Evolutionary conservation across 35 echinoderm and acorn worm species (phyloP), one percentile per base, ranked within the genome.

Genomic region (Lytechinus variegatus): DNA sequence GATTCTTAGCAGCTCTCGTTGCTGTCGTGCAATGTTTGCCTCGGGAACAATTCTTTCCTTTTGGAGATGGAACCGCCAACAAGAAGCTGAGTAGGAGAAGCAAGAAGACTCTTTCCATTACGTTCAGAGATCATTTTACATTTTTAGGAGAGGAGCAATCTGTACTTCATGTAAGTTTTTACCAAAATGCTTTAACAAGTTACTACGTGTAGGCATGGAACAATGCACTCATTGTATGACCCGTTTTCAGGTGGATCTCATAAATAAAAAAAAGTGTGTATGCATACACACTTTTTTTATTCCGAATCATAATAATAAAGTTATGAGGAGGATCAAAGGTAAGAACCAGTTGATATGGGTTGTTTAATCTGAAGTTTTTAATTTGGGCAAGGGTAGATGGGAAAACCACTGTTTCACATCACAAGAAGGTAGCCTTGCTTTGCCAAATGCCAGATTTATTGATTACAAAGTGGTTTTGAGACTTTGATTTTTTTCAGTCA

Each of bases 81-180:
- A 89, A 89, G 27, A 89, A 89, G 52, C 87, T 89, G 87, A 33
- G 13, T 29, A 33, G 87, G 52, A 53, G 87, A 10, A 89, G 52
- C 87, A 89, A 53, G 87, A 33, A 44, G 87, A 27, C 87, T 21
- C 28, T 51, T 33, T 12, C 87, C 24, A 9, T 89, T 33, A 12
- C 87, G 87, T 89, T 89, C 87, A 53, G 28, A 52, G 87, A 89
- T 27, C 87, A 27, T 33, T 89, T 89, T 53, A 89, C 87, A 33
- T 89, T 89, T 89, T 53, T 89, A 10, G 87, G 87, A 33, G 87
- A 89, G 87, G 87, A 89, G 87, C 87, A 89, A 52, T 52, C 28
- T 19, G 8, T 53, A 33, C 87, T 89, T 89, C 51, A 89, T 53
- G 87, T 89, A 89, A 89, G 87, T 89, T 27, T 89, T 21, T 19